Percentiles rank a stretch among this genome's conserved stretches.
phyloP scores from a whole-genome alignment of 2,113 vertebrate genomes.

The Rattus norvegicus region DNA sequence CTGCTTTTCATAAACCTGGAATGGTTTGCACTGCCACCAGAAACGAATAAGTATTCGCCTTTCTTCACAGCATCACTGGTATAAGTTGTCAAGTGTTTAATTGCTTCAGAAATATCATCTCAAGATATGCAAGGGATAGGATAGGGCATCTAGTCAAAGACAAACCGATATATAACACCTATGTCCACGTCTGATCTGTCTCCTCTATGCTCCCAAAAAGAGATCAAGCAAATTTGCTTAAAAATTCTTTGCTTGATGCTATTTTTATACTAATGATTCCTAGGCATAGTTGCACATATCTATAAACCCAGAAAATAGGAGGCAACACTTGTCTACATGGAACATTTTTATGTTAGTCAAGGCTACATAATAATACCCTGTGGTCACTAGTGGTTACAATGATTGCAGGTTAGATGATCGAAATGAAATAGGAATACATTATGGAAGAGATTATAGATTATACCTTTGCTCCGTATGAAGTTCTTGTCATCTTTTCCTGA shows the following conservation, averaged over 20 bases:
- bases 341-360: background rate
- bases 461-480: background rate
- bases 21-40: background rate
- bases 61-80: background rate
- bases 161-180: background rate
- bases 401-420: background rate
- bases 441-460: background rate
- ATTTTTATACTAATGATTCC: background rate
- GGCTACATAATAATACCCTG: background rate
- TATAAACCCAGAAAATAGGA: background rate
- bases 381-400: background rate
- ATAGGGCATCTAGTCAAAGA: background rate
- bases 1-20: background rate
- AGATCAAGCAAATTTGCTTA: background rate
- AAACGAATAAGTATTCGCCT: background rate
- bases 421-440: background rate
- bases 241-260: background rate
- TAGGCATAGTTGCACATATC: background rate
- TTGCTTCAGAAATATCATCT: background rate
- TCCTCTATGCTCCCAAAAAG: background rate
- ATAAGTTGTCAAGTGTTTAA: background rate
- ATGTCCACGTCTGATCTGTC: background rate
- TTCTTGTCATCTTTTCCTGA: background rate
- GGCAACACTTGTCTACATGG: background rate
- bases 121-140: background rate